Percentiles rank a stretch among this genome's conserved stretches.
Evolutionary conservation across 2,113 vertebrate genomes (phyloP).

Genomic region (Cottus gobio): DNA sequence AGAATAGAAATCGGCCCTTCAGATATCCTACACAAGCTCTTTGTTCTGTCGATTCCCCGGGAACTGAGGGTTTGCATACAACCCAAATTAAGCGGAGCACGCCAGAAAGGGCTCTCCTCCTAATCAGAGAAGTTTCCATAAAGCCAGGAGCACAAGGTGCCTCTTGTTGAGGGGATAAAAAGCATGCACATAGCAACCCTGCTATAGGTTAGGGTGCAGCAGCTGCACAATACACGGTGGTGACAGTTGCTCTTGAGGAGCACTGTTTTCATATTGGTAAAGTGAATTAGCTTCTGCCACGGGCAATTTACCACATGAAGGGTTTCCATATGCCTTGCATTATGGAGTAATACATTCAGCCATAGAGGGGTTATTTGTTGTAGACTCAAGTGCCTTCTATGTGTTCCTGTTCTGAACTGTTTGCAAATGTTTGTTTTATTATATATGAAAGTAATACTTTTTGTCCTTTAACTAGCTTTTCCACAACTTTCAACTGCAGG

Average conservation of each 20-base stretch:
- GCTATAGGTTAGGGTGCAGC: slow-evolving; percentile 48
- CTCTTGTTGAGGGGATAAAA: slow-evolving; percentile 71
- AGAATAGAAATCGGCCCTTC: slow-evolving; percentile 27
- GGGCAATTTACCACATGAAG: slow-evolving; percentile 24
- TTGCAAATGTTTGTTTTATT: neutral
- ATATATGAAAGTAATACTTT: neutral
- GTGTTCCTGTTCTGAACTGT: neutral
- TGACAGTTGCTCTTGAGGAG: slow-evolving; percentile 57
- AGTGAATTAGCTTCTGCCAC: slow-evolving; percentile 38
- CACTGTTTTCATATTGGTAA: slow-evolving; percentile 42
- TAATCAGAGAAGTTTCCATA: slow-evolving; percentile 75
- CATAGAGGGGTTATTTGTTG: neutral
- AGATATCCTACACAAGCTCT: slow-evolving; percentile 57
- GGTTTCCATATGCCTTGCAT: neutral
- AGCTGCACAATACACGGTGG: slow-evolving; percentile 59
- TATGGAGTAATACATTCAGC: neutral
- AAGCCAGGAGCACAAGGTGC: slow-evolving; percentile 69
- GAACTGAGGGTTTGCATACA: slow-evolving; percentile 60
- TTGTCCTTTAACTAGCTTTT: neutral
- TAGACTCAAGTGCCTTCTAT: neutral
- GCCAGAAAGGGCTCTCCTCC: slow-evolving; percentile 54
- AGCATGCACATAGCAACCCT: slow-evolving; percentile 42
- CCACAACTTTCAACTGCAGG: neutral
- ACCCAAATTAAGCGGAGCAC: slow-evolving; percentile 63
- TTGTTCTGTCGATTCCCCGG: slow-evolving; percentile 52